phyloP scores from a whole-genome alignment of 1,140 invertebrate genomes.

The Drosophila obscura region DNA sequence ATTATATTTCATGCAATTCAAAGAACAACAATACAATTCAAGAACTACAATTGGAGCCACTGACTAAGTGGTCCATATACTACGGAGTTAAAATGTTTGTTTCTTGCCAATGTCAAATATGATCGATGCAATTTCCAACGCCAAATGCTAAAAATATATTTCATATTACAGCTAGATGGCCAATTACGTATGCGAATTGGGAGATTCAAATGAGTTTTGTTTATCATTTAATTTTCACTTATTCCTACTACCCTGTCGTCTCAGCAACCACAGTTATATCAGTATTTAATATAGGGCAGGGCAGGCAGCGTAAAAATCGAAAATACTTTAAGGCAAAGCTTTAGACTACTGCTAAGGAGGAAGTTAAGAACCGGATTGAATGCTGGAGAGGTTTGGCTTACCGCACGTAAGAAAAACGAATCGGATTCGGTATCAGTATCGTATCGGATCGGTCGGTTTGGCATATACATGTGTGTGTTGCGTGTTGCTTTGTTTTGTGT shows the following conservation, averaged over 20 bases:
- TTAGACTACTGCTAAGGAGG: slow-evolving; percentile 46
- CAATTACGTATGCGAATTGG: slow-evolving; percentile 18
- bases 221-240: slow-evolving; percentile 13
- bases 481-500: slow-evolving; percentile 47
- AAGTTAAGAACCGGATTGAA: slow-evolving; percentile 46
- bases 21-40: slow-evolving; percentile 36
- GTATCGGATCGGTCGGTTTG: slow-evolving; percentile 31
- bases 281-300: slow-evolving; percentile 18
- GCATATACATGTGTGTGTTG: slow-evolving; percentile 54
- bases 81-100: slow-evolving; percentile 22
- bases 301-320: slow-evolving; percentile 30
- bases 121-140: slow-evolving; percentile 49
- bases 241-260: not conserved
- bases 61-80: slow-evolving; percentile 3
- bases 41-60: slow-evolving; percentile 34
- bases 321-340: slow-evolving; percentile 52
- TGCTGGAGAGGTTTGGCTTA: slow-evolving; percentile 52
- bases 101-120: slow-evolving; percentile 1
- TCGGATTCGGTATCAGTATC: slow-evolving; percentile 23
- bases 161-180: slow-evolving; percentile 44
- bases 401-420: slow-evolving; percentile 56
- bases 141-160: slow-evolving; percentile 46
- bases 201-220: slow-evolving; percentile 13
- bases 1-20: slow-evolving; percentile 37
- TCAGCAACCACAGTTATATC: slow-evolving; percentile 45